Evolutionary conservation across 2,113 vertebrate species (phyloP).

Genomic region (Bufo bufo): DNA sequence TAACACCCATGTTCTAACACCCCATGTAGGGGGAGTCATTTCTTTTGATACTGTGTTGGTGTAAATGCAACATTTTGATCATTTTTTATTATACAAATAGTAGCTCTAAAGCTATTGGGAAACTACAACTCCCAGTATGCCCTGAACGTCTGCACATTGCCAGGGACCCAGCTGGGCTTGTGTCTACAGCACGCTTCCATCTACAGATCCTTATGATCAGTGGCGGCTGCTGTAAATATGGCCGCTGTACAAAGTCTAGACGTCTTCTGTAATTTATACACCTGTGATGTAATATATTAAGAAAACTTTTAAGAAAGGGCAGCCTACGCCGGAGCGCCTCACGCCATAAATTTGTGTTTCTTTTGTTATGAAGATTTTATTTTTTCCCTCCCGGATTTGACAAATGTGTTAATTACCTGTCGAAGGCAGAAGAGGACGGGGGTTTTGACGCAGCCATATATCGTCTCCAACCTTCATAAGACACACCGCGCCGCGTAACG

Average conservation of each 20-base stretch:
- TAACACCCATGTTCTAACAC: too few species aligned
- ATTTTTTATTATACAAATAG: too few species aligned
- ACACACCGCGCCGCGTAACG: not conserved
- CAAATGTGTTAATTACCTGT: conserved; percentile 51
- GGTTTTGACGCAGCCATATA: conserved; percentile 10
- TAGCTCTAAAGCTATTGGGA: too few species aligned
- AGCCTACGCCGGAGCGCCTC: not conserved
- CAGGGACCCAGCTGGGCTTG: not conserved
- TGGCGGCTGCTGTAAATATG: not conserved
- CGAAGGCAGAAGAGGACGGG: not conserved
- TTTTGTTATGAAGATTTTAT: conserved; percentile 26
- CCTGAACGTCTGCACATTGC: not conserved
- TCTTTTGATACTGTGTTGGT: too few species aligned
- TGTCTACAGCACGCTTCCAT: not conserved
- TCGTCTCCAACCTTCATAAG: conserved; percentile 31
- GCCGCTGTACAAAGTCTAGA: not conserved
- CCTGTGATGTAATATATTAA: conserved; percentile 19
- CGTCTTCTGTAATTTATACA: conserved; percentile 7
- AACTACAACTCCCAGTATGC: too few species aligned
- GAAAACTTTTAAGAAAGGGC: not conserved
- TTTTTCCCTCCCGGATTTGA: not conserved
- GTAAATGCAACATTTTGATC: too few species aligned
- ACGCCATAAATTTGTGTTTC: conserved; percentile 20
- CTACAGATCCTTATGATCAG: not conserved
- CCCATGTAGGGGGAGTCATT: too few species aligned